Base-by-base conservation (phyloP, 2,888 invertebrate genomes). In the Cyrtodaria siliqua region DNA sequence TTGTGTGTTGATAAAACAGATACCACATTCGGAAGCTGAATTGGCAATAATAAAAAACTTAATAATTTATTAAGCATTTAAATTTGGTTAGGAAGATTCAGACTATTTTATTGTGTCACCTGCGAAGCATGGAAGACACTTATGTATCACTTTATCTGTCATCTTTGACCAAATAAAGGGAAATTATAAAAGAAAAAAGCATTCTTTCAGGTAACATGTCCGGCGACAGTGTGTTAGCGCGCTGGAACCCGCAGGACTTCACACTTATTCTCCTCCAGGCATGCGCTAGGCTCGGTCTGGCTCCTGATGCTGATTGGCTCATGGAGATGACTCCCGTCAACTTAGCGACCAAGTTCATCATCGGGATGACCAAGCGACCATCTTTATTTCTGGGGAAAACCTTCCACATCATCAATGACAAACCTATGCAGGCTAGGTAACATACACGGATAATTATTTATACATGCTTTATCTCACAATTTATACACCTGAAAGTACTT, bases 311-410 rank as follows among this genome's bases (percentile, higher is more conserved):
- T 0, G 86, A 89, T 76, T 92, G 92, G 92, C 64, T 83, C 9
- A 86, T 93, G 86, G 93, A 93, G 79, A 88, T 93, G 90, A 93
- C 93, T 1, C 93, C 93, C 0, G 93, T 93, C 1, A 92, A 93
- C 83, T 93, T 93, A 86, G 91, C 90, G 8, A 87, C 91, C 23
- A 79, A 86, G 55, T 85, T 92, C 69, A 89, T 93, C 55, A 88
- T 92, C 26, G 82, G 79, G 3, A 77, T 92, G 71, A 91, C 90
- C 2, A 88, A 89, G 63, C 81, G 87, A 26, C 87, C 92, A 60
- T 82, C 89, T 16, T 75, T 84, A 29, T 86, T 88, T 57, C 86
- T 92, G 16, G 93, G 92, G 56, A 93, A 92, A 79, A 89, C 89
- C 4, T 92, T 92, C 72, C 93, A 93, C 76, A 56, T 93, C 24